Conservation (phyloP, 2,797 vertebrate genomes). For the Pipistrellus nathusii region DNA sequence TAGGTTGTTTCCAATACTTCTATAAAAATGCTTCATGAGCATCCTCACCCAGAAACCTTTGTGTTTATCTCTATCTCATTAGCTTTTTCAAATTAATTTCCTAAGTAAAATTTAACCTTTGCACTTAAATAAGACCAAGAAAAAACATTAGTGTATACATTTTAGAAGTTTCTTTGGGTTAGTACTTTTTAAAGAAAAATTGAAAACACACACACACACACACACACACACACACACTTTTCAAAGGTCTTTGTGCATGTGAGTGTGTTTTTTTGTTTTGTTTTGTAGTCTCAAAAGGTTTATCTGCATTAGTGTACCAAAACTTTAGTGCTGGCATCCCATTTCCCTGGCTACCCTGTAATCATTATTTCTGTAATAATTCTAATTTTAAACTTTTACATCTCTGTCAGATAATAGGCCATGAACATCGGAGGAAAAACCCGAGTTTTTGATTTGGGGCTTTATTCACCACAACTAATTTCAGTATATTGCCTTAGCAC, state of each 20-base stretch:
- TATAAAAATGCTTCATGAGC: not conserved
- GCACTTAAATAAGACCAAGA: not conserved
- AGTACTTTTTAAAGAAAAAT: not conserved
- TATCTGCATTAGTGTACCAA: fast-evolving
- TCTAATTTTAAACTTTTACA: not conserved
- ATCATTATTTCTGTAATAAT: not conserved
- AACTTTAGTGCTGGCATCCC: not conserved
- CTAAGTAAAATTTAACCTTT: slow-evolving; percentile 11
- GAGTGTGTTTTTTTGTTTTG: not conserved
- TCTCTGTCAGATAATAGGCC: not conserved
- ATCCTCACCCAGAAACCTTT: not conserved
- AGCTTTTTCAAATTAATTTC: not conserved
- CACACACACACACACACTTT: too few relatives aligned
- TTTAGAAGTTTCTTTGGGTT: slow-evolving; percentile 9
- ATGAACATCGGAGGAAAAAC: not conserved
- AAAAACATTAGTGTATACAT: not conserved
- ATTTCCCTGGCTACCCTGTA: not conserved
- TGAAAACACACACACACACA: not conserved
- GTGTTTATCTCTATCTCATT: not conserved
- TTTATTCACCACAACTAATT: slow-evolving; percentile 24
- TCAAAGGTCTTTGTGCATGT: not conserved
- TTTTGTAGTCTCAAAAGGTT: not conserved
- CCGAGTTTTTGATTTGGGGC: slow-evolving; percentile 16
- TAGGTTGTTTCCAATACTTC: not conserved
- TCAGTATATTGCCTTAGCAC: not conserved